A percentile compares a stretch with the other conserved stretches of the same genome.
These are phyloP conservation scores for Tenthredo amoena DNA, from an alignment of 2,888 invertebrate genomes.

Conservation along the genomic window DNA sequence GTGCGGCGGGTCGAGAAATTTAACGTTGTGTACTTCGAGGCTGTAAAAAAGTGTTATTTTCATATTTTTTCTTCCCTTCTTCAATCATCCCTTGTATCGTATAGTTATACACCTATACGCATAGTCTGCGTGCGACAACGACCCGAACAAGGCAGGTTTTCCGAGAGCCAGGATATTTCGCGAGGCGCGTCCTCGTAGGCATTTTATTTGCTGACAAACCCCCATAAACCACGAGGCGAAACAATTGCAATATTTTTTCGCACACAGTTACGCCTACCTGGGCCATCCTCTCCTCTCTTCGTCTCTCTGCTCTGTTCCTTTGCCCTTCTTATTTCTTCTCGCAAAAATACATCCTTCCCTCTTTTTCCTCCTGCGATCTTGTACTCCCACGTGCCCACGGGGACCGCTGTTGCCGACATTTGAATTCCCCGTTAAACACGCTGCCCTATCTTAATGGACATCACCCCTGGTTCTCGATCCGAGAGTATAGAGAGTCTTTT, in stretches of 20 bases:
- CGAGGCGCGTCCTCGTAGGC: slow-evolving; percentile 62
- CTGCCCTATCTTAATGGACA: slow-evolving; percentile 70
- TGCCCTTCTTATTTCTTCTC: background rate
- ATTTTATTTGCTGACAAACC: slow-evolving; percentile 59
- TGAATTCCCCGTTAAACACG: slow-evolving; percentile 70
- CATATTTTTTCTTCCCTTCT: slow-evolving; percentile 35
- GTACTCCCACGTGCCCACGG: slow-evolving; percentile 41
- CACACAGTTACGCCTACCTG: slow-evolving; percentile 43
- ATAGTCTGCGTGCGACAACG: slow-evolving; percentile 36
- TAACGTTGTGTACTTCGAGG: slow-evolving; percentile 7
- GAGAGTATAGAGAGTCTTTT: slow-evolving; percentile 22
- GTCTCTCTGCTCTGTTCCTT: slow-evolving; percentile 1
- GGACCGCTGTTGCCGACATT: slow-evolving; percentile 64
- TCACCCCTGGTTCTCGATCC: slow-evolving; percentile 64
- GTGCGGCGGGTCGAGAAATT: slow-evolving; percentile 8
- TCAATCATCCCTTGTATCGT: slow-evolving; percentile 36
- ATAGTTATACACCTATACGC: background rate
- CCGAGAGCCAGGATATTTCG: slow-evolving; percentile 59
- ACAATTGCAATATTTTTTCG: slow-evolving; percentile 62
- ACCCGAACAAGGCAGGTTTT: slow-evolving; percentile 17
- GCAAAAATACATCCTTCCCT: slow-evolving; percentile 47
- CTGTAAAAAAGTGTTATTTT: slow-evolving; percentile 12
- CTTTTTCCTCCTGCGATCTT: background rate
- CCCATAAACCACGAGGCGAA: slow-evolving; percentile 64
- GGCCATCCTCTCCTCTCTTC: slow-evolving; percentile 47